Evolutionary conservation across 2,888 invertebrate species (phyloP).

Genomic region (Drosophila colorata): DNA sequence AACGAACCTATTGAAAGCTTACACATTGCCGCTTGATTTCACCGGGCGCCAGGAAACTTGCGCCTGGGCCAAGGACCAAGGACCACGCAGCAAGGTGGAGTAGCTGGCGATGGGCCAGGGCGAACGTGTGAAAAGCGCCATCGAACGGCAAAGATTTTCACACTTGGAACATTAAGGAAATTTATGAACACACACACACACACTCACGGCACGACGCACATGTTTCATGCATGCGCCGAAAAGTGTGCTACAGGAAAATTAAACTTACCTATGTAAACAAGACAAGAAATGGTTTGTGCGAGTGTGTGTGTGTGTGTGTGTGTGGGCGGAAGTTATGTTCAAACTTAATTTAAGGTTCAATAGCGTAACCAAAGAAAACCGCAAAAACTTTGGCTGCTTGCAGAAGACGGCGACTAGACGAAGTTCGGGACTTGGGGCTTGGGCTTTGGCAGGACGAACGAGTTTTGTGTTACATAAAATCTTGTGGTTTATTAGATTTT

Average conservation of each 20-base stretch:
- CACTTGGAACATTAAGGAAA: constrained; percentile 80
- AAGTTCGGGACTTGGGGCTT: constrained; percentile 1
- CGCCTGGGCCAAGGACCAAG: constrained; percentile 8
- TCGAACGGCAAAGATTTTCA: constrained; percentile 84
- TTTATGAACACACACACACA: constrained; percentile 67
- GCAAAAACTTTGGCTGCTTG: constrained; percentile 76
- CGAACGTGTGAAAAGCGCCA: constrained; percentile 82
- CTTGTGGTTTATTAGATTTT: constrained; percentile 85
- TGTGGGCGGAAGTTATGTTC: constrained; percentile 78
- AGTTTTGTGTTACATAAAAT: constrained; percentile 82
- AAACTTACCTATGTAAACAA: constrained; percentile 83
- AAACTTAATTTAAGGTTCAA: constrained; percentile 85
- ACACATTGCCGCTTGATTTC: constrained; percentile 81
- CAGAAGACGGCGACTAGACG: constrained; percentile 19
- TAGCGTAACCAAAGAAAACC: constrained; percentile 82
- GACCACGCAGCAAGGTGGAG: constrained; percentile 8
- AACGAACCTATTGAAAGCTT: constrained; percentile 83
- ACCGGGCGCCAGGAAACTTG: constrained; percentile 43
- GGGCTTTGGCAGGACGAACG: constrained; percentile 57
- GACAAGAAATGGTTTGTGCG: constrained; percentile 53
- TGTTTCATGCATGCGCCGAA: constrained; percentile 70
- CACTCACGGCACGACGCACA: constrained; percentile 51
- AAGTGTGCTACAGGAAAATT: constrained; percentile 81
- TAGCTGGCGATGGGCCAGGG: constrained; percentile 49
- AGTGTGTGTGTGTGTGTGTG: constrained; percentile 28